A percentile compares a stretch with the other conserved stretches of the same genome.
These are phyloP conservation scores for Heliconius congener DNA, from an alignment of 1,140 invertebrate species.

Conservation along the genomic window DNA sequence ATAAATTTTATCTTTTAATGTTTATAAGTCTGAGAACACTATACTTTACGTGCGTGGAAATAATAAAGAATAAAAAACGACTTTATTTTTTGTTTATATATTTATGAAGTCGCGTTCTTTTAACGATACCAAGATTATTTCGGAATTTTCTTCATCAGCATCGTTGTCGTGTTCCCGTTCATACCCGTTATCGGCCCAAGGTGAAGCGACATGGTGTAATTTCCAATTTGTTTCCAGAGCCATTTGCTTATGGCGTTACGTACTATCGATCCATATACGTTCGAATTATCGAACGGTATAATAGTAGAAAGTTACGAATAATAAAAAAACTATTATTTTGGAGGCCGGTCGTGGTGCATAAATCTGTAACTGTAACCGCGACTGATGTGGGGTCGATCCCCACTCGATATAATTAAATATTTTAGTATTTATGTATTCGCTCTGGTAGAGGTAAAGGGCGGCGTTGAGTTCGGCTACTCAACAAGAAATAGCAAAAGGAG, in stretches of 20 bases:
- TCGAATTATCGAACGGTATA: constrained; percentile 31
- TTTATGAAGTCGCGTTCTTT: not conserved
- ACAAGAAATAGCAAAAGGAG: no score
- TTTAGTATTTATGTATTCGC: no score
- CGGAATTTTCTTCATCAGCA: constrained; percentile 44
- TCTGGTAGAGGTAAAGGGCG: no score
- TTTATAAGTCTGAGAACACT: no score
- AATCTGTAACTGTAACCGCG: no score
- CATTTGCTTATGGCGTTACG: constrained; percentile 38
- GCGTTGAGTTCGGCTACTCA: no score
- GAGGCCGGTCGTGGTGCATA: no score
- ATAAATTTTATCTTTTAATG: no score
- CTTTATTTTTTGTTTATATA: not conserved
- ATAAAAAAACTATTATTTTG: not conserved
- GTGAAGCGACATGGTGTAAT: constrained; percentile 46
- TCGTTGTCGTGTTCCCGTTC: constrained; percentile 51
- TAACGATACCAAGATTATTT: not conserved
- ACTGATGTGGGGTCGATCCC: no score
- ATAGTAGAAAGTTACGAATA: not conserved
- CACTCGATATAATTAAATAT: no score
- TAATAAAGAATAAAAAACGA: no score
- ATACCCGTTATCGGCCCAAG: constrained; percentile 52
- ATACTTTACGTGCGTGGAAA: no score
- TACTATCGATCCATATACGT: constrained; percentile 29
- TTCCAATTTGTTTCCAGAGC: constrained; percentile 43